These are phyloP conservation scores for Pogonus chalceus DNA, from an alignment of 1,140 invertebrate species.

Conservation along the genomic window DNA sequence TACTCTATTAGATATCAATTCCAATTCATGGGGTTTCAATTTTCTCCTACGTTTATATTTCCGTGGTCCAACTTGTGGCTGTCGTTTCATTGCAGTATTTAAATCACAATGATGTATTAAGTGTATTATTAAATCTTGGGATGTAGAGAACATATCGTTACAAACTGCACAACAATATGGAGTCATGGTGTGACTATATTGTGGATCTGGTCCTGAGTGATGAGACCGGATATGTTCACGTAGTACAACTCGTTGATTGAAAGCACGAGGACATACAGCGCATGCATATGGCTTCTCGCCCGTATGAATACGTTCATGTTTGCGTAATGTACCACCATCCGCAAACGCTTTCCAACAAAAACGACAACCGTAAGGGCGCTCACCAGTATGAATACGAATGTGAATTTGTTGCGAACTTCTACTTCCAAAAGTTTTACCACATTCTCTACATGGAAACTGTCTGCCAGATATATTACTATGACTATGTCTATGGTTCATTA, in stretches of 20 bases:
- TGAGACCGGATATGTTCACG: conserved; percentile 73
- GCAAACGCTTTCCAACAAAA: conserved; percentile 99
- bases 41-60: conserved; percentile 72
- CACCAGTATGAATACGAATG: conserved; percentile 75
- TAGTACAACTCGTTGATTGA: conserved; percentile 73
- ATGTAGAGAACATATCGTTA: conserved; percentile 51
- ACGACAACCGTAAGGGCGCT: conserved; percentile 53
- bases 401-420: conserved; percentile 89
- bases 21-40: conserved; percentile 51
- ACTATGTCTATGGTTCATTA: conserved; percentile 60
- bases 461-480: conserved; percentile 49
- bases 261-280: conserved; percentile 80
- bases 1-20: conserved; percentile 32
- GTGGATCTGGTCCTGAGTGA: conserved; percentile 63
- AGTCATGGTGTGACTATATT: conserved; percentile 38
- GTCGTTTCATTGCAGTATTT: conserved; percentile 66
- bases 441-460: conserved; percentile 74
- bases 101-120: conserved; percentile 73
- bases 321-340: conserved; percentile 90
- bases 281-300: conserved; percentile 94
- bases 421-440: conserved; percentile 75
- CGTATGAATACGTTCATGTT: conserved; percentile 96
- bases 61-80: conserved; percentile 62
- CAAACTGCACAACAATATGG: conserved; percentile 68
- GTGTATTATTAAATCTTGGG: conserved; percentile 65